Conservation (phyloP, 2,888 invertebrate genomes). For the Acrobeloides nanus region DNA sequence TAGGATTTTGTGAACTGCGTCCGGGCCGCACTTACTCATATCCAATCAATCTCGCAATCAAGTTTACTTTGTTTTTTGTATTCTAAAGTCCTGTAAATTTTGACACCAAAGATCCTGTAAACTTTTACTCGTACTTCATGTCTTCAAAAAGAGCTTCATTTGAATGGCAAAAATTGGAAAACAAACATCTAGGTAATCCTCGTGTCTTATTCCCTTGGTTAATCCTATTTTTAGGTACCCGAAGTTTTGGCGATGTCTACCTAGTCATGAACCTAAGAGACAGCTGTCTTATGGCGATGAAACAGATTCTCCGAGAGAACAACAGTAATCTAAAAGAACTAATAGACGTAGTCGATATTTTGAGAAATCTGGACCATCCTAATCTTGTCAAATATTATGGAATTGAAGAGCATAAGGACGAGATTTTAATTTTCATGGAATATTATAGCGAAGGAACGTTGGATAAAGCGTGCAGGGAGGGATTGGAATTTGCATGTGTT, state of each 20-base stretch:
- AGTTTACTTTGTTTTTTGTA: too few species aligned
- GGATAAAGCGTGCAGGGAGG: constrained; percentile 55
- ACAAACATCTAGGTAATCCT: constrained; percentile 71
- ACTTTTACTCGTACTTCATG: too few species aligned
- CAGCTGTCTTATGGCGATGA: constrained; percentile 88
- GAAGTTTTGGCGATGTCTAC: constrained; percentile 87
- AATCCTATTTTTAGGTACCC: too few species aligned
- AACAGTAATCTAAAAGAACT: constrained; percentile 70
- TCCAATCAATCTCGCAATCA: too few species aligned
- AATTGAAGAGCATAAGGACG: constrained; percentile 65
- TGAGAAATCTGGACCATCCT: constrained; percentile 78
- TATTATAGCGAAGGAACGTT: constrained; percentile 69
- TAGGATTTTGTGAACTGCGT: too few species aligned
- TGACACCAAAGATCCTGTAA: too few species aligned
- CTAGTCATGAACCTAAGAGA: constrained; percentile 85
- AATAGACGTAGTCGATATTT: constrained; percentile 79
- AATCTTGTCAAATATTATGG: constrained; percentile 86
- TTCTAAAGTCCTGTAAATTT: too few species aligned
- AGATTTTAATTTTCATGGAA: constrained; percentile 82
- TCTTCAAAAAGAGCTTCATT: constrained; percentile 60
- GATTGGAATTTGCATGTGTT: constrained; percentile 59
- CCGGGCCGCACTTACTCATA: too few species aligned
- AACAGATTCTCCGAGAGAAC: constrained; percentile 66
- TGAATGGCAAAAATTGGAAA: constrained; percentile 79
- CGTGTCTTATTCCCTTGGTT: too few species aligned